Percentiles rank a stretch among this genome's conserved stretches.
Conservation (phyloP, 2,113 vertebrate species). For the Hyaena hyaena region DNA sequence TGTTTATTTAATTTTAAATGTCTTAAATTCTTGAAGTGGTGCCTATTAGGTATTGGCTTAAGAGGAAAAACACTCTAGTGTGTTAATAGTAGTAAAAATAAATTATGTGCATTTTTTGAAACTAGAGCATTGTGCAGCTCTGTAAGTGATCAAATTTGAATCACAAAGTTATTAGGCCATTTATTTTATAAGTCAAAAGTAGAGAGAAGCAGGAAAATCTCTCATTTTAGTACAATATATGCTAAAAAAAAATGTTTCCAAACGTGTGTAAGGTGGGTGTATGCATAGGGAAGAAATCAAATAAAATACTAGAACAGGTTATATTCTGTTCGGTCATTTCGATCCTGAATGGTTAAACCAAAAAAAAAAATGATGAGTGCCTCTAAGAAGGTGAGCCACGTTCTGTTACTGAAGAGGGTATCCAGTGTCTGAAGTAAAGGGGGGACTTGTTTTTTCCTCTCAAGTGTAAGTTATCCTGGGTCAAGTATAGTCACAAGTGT, state of each 20-base stretch:
- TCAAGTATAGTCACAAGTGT: neutral
- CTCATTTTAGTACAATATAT: neutral
- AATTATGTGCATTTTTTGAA: neutral
- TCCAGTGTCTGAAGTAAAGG: neutral
- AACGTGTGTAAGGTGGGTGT: neutral
- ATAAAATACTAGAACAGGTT: neutral
- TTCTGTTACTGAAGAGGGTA: neutral
- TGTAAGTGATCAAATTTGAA: neutral
- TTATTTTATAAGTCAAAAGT: neutral
- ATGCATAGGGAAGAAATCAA: neutral
- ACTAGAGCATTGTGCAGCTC: neutral
- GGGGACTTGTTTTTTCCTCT: neutral
- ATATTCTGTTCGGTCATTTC: neutral
- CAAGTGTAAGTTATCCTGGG: neutral
- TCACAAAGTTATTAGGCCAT: neutral
- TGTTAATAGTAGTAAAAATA: constrained; percentile 9
- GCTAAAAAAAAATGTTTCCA: neutral
- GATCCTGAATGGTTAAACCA: neutral
- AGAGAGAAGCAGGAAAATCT: neutral
- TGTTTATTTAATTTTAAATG: constrained; percentile 8
- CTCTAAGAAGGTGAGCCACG: neutral
- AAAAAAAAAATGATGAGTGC: neutral
- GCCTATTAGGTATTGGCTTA: neutral
- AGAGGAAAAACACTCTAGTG: neutral
- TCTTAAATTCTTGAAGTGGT: neutral